phyloP scores from a whole-genome alignment of 2,113 vertebrate genomes.

The Gadus macrocephalus region DNA sequence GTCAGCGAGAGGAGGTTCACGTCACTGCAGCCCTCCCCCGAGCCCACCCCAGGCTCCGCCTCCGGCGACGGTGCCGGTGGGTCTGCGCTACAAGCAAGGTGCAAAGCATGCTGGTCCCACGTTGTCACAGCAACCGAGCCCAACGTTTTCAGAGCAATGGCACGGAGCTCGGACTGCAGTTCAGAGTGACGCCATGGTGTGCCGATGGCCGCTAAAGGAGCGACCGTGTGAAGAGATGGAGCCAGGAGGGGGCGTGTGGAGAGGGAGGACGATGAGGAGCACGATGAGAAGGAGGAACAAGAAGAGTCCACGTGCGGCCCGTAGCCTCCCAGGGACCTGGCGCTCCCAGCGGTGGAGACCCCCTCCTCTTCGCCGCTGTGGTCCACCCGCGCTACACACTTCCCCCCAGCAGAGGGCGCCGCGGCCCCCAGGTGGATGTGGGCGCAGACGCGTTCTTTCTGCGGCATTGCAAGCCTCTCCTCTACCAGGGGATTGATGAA shows the following conservation, averaged over 20 bases:
- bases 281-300: conserved; percentile 1
- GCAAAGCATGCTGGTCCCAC: background rate
- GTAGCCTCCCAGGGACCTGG: conserved; percentile 13
- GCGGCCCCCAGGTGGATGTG: background rate
- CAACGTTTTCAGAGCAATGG: background rate
- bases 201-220: too few relatives aligned
- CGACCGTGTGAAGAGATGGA: background rate
- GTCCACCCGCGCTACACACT: background rate
- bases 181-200: background rate
- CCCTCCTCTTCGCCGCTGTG: conserved; percentile 11
- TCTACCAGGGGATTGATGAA: conserved; percentile 22
- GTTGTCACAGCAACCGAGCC: background rate
- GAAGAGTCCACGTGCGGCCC: background rate
- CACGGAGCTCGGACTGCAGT: background rate
- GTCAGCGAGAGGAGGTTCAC: conserved; percentile 57
- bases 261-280: conserved; percentile 16
- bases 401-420: conserved; percentile 12
- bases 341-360: background rate
- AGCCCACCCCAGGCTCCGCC: background rate
- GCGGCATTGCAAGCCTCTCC: fast-evolving
- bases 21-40: background rate
- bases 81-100: background rate
- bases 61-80: too few relatives aligned
- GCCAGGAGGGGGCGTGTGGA: background rate
- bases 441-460: background rate